Conservation (phyloP, 2,888 invertebrate genomes). For the Tetanocera ferruginea region DNA sequence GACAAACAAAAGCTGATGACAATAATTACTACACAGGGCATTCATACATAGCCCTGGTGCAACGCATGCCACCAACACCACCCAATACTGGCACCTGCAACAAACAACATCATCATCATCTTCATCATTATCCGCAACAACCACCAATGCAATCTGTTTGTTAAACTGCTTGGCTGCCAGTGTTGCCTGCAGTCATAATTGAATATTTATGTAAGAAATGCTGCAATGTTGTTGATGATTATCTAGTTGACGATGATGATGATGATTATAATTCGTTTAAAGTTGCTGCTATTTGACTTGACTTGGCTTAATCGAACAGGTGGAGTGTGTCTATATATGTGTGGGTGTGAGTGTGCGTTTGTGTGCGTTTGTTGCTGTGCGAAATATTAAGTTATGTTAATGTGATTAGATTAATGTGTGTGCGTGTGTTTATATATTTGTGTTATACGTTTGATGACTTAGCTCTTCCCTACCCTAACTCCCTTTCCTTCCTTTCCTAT, state of each 20-base stretch:
- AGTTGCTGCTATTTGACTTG: too few species aligned
- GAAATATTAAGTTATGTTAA: neutral
- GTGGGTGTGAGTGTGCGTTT: neutral
- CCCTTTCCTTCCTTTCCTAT: too few species aligned
- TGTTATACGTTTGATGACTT: too few species aligned
- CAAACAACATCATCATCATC: neutral
- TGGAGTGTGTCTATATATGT: neutral
- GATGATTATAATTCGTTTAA: neutral
- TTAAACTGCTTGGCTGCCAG: neutral
- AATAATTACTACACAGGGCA: constrained; percentile 22
- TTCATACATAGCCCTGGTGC: too few species aligned
- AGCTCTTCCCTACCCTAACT: too few species aligned
- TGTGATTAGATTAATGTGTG: neutral
- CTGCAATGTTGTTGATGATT: too few species aligned
- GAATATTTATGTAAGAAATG: constrained; percentile 13
- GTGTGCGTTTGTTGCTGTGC: neutral
- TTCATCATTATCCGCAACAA: neutral
- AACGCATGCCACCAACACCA: neutral
- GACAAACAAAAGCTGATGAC: constrained; percentile 49
- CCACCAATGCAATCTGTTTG: neutral
- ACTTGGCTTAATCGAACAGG: too few species aligned
- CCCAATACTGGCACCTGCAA: neutral
- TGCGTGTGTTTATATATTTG: neutral
- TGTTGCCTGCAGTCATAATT: constrained; percentile 23
- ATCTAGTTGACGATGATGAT: neutral